Evolutionary conservation across 1,140 invertebrate genomes (phyloP).

Genomic region (Platyura marginata): DNA sequence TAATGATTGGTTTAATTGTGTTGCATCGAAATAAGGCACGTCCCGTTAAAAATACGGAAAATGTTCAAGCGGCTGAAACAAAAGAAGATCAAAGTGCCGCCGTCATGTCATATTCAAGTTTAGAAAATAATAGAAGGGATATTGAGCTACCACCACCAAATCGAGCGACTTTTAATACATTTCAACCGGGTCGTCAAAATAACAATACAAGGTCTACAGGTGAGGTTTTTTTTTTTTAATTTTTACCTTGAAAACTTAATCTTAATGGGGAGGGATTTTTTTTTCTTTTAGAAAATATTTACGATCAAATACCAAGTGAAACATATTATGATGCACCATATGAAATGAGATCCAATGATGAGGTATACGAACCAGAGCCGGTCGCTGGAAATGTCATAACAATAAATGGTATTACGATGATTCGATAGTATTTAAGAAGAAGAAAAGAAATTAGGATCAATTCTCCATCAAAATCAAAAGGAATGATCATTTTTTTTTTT

Average conservation of each 20-base stretch:
- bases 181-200: slow-evolving; percentile 9
- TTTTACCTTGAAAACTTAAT: no score
- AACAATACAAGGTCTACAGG: slow-evolving; percentile 8
- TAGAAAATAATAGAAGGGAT: slow-evolving; percentile 18
- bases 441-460: no score
- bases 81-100: slow-evolving; percentile 71
- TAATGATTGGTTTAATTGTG: slow-evolving; percentile 57
- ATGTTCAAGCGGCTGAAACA: slow-evolving; percentile 61
- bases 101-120: slow-evolving; percentile 64
- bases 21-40: slow-evolving; percentile 48
- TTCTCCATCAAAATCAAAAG: no score
- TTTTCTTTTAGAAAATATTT: slow-evolving; percentile 17
- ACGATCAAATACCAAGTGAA: slow-evolving; percentile 24
- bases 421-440: no score
- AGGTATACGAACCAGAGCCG: slow-evolving; percentile 51
- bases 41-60: slow-evolving; percentile 73
- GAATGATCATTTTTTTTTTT: no score
- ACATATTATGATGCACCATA: slow-evolving; percentile 32
- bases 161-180: slow-evolving; percentile 23
- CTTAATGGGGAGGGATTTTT: no score
- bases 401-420: slow-evolving; percentile 49
- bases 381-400: slow-evolving; percentile 42
- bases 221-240: slow-evolving; percentile 4
- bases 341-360: slow-evolving; percentile 38
- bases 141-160: slow-evolving; percentile 11